Conservation (phyloP, 2,113 vertebrate species). For the Lathamus discolor region DNA sequence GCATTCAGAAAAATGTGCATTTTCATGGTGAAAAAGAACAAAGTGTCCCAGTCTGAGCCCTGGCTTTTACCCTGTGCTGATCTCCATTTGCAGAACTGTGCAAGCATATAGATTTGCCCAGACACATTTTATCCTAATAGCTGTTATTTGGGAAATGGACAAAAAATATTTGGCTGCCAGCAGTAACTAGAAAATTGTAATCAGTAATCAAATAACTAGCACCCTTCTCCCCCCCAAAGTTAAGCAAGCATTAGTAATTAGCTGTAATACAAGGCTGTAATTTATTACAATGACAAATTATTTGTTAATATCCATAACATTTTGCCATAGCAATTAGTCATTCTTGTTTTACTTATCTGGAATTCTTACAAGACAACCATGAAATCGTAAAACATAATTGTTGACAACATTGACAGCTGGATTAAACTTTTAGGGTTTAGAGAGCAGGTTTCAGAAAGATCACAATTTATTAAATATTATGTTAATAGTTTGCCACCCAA, state of each 20-base stretch:
- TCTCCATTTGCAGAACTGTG: background rate
- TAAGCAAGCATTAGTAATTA: slow-evolving; percentile 49
- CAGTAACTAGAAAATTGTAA: slow-evolving; percentile 44
- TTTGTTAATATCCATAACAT: slow-evolving; percentile 26
- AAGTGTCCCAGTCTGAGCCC: background rate
- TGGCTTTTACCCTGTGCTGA: background rate
- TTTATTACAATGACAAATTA: slow-evolving; percentile 44
- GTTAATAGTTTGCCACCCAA: background rate
- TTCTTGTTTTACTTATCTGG: slow-evolving; percentile 36
- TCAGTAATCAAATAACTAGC: slow-evolving; percentile 31
- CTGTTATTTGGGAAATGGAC: slow-evolving; percentile 22
- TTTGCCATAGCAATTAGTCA: slow-evolving; percentile 34
- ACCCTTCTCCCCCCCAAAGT: background rate
- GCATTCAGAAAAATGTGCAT: background rate
- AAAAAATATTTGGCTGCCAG: slow-evolving; percentile 32
- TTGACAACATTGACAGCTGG: background rate
- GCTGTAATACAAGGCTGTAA: background rate
- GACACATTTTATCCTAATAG: slow-evolving; percentile 19
- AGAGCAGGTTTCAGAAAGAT: background rate
- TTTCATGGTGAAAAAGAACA: background rate
- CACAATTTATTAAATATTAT: background rate
- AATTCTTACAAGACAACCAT: slow-evolving; percentile 37
- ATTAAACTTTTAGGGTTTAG: background rate
- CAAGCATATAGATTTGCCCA: background rate
- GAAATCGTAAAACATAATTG: slow-evolving; percentile 35